Conservation (phyloP, 2,797 vertebrate species). For the Moxostoma hubbsi region DNA sequence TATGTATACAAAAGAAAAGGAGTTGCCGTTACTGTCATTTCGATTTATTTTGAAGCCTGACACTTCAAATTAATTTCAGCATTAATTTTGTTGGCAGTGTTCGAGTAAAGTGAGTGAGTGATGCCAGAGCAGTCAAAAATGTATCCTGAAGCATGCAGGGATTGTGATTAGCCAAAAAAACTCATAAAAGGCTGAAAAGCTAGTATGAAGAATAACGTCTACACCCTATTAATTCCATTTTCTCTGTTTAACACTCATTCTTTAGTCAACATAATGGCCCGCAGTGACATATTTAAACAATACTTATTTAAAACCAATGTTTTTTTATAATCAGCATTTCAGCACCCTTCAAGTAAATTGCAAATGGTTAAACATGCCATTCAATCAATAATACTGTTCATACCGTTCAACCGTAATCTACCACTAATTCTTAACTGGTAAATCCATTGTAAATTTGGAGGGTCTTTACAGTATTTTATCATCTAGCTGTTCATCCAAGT, state of each 20-base stretch:
- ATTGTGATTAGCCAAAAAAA: slow-evolving; percentile 28
- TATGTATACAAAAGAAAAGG: slow-evolving; percentile 36
- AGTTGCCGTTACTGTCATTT: slow-evolving; percentile 39
- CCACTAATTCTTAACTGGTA: not conserved
- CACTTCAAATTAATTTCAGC: slow-evolving; percentile 17
- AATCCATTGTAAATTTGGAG: not conserved
- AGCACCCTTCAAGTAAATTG: not conserved
- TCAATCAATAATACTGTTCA: not conserved
- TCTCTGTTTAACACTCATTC: not conserved
- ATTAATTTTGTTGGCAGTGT: slow-evolving; percentile 9
- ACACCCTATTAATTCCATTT: slow-evolving; percentile 6
- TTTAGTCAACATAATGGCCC: not conserved
- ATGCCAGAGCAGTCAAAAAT: slow-evolving; percentile 20
- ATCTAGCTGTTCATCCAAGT: too few species aligned
- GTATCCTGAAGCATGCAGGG: slow-evolving; percentile 20
- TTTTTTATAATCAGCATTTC: not conserved
- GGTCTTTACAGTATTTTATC: too few species aligned
- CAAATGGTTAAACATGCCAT: not conserved
- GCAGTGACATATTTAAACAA: not conserved
- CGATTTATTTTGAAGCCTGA: slow-evolving; percentile 11
- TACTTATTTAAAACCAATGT: not conserved
- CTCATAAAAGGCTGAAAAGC: not conserved
- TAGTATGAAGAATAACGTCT: slow-evolving; percentile 2
- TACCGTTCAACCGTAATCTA: too few species aligned
- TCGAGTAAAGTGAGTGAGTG: not conserved